A percentile compares a stretch with the other conserved stretches of the same genome.
Evolutionary conservation across 2,113 vertebrate species (phyloP).

Genomic region (Salvator merianae): DNA sequence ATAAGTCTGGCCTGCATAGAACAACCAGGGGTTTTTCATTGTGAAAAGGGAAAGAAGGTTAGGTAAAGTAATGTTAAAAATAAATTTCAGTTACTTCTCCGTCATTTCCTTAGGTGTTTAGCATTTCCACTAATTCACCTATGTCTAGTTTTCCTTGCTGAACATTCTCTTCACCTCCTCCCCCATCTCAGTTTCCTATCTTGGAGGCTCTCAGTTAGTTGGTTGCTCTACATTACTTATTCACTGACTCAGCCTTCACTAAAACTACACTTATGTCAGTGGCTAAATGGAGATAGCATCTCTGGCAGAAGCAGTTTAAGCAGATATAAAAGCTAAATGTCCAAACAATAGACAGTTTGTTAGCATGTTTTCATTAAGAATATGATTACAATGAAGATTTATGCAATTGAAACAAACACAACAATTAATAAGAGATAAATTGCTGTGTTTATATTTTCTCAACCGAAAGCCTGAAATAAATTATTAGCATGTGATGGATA

Average conservation of each 20-base stretch:
- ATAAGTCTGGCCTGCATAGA: too few relatives aligned
- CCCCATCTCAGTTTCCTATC: neutral
- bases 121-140: neutral
- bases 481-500: neutral
- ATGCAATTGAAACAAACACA: neutral
- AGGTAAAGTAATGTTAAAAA: too few relatives aligned
- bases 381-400: neutral
- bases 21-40: too few relatives aligned
- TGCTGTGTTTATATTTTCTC: neutral
- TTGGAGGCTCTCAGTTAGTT: conserved; percentile 21
- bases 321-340: neutral
- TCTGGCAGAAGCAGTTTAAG: conserved; percentile 7
- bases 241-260: conserved; percentile 3
- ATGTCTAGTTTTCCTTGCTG: neutral
- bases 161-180: neutral
- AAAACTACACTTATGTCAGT: neutral
- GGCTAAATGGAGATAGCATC: conserved; percentile 6
- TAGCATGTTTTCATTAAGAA: conserved; percentile 8
- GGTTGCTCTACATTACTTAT: neutral
- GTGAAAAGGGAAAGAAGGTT: too few relatives aligned
- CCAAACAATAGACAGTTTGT: neutral
- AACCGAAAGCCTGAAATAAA: neutral
- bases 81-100: neutral
- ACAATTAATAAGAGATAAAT: neutral
- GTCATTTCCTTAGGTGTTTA: neutral